phyloP scores from a whole-genome alignment of 2,797 vertebrate species.

The Paramormyrops hopkinsi region DNA sequence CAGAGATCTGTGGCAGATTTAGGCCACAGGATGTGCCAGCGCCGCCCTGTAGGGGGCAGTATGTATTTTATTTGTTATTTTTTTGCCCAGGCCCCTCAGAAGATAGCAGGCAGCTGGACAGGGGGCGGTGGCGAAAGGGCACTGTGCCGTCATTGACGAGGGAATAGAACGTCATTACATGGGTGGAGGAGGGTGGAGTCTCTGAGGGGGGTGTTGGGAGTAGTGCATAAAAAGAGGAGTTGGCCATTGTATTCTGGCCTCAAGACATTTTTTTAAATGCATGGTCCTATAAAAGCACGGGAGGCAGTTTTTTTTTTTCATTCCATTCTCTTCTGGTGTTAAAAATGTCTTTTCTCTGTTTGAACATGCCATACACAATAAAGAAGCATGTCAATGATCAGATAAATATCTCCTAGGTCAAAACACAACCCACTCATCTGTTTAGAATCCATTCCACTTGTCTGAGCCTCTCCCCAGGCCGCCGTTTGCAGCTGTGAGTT shows the following conservation, averaged over 20 bases:
- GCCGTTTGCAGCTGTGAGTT: background rate
- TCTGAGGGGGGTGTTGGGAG: background rate
- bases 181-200: background rate
- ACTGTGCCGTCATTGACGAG: background rate
- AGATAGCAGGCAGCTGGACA: background rate
- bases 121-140: background rate
- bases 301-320: background rate
- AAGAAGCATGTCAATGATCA: background rate
- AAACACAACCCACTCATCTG: background rate
- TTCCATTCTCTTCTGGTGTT: background rate
- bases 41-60: background rate
- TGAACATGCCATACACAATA: background rate
- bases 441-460: background rate
- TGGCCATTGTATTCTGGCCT: background rate
- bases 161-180: background rate
- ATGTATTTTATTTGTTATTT: background rate
- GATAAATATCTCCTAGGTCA: background rate
- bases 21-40: background rate
- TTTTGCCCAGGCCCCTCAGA: background rate
- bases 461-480: background rate
- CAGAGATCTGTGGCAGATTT: background rate
- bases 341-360: background rate
- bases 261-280: background rate
- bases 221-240: background rate
- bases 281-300: background rate